A percentile compares a stretch with the other conserved stretches of the same genome.
phyloP scores from a whole-genome alignment of 2,888 invertebrate genomes.

The Morpho helenor region DNA sequence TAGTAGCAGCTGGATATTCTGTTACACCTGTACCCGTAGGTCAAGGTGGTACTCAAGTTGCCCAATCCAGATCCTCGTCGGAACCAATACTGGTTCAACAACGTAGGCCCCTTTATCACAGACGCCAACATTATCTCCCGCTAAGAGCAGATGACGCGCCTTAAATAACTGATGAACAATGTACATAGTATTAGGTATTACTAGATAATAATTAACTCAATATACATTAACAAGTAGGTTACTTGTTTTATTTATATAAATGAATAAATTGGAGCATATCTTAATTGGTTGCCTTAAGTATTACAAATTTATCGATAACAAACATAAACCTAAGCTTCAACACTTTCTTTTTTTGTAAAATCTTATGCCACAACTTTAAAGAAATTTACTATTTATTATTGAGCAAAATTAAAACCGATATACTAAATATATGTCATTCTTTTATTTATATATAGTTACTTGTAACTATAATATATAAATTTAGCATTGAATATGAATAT shows the following conservation, averaged over 20 bases:
- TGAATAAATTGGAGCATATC: background rate
- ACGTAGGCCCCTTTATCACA: slow-evolving; percentile 31
- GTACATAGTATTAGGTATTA: slow-evolving; percentile 56
- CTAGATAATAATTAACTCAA: slow-evolving; percentile 41
- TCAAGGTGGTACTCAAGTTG: slow-evolving; percentile 45
- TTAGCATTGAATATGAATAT: too few species aligned
- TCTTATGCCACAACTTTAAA: too few species aligned
- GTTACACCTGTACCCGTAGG: slow-evolving; percentile 72
- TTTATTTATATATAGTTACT: too few species aligned
- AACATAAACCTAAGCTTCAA: too few species aligned
- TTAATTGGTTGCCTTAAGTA: too few species aligned
- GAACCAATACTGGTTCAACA: slow-evolving; percentile 44
- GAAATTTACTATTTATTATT: too few species aligned
- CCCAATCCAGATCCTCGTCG: slow-evolving; percentile 59
- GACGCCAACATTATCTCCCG: slow-evolving; percentile 68
- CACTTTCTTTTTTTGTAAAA: too few species aligned
- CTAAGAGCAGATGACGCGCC: slow-evolving; percentile 69
- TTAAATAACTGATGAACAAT: slow-evolving; percentile 45
- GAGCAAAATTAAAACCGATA: too few species aligned
- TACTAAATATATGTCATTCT: too few species aligned
- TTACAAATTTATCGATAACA: too few species aligned
- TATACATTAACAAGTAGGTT: slow-evolving; percentile 16
- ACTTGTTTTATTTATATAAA: slow-evolving; percentile 5
- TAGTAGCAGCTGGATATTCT: slow-evolving; percentile 71
- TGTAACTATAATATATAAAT: too few species aligned